Evolutionary conservation across 2,797 vertebrate genomes (phyloP).

Genomic region (Platyrinchus mystaceus): DNA sequence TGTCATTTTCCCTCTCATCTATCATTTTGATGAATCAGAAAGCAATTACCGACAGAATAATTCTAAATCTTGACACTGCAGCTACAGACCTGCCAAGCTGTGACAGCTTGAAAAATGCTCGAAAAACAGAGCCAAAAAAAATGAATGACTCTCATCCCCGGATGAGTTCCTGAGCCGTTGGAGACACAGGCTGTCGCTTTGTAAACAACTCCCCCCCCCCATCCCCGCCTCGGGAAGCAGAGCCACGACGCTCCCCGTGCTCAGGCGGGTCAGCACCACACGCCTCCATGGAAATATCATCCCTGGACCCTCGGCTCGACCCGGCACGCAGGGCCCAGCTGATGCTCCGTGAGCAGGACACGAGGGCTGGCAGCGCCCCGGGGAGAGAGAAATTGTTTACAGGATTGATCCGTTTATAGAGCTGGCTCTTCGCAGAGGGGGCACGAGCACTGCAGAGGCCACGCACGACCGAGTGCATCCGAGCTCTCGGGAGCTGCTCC

Average conservation of each 20-base stretch:
- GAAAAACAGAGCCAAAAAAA: constrained; percentile 62
- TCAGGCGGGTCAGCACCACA: neutral
- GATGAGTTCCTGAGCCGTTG: constrained; percentile 49
- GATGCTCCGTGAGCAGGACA: neutral
- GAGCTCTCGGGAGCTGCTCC: neutral
- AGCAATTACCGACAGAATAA: constrained; percentile 73
- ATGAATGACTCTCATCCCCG: constrained; percentile 59
- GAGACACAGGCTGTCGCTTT: constrained; percentile 47
- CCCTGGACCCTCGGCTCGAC: neutral
- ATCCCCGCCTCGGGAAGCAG: neutral
- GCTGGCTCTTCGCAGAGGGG: neutral
- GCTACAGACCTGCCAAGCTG: constrained; percentile 70
- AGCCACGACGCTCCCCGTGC: accelerated
- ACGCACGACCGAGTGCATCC: neutral
- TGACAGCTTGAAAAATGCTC: constrained; percentile 67
- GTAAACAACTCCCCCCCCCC: constrained; percentile 53
- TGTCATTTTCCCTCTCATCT: constrained; percentile 71
- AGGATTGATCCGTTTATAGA: neutral
- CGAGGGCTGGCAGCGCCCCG: neutral
- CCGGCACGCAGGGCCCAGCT: neutral
- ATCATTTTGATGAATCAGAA: constrained; percentile 72
- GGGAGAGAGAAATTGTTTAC: neutral
- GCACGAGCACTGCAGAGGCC: neutral
- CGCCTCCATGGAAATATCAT: neutral
- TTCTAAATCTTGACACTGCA: constrained; percentile 73